Evolutionary conservation across 2,113 vertebrate genomes (phyloP).

Genomic region (Crypturellus undulatus): DNA sequence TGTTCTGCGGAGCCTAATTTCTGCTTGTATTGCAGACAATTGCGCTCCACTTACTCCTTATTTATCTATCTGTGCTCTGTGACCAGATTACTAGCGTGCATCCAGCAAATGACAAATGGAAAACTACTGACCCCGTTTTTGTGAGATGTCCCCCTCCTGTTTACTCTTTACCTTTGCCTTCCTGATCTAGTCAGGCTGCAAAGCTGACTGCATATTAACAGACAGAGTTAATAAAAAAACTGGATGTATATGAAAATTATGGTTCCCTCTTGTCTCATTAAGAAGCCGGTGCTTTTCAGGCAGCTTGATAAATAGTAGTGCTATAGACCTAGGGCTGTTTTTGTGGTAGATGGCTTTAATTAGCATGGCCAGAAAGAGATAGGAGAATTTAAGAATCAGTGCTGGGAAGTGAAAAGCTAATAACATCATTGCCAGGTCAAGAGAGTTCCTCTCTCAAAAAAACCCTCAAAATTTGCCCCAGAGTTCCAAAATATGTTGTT

Average conservation of each 20-base stretch:
- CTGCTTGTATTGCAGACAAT: not conserved
- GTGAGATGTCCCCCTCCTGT: not conserved
- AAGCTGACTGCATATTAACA: not conserved
- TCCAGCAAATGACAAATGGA: not conserved
- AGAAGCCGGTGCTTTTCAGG: not conserved
- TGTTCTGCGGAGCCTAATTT: not conserved
- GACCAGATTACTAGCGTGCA: not conserved
- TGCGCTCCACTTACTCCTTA: not conserved
- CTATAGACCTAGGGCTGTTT: not conserved
- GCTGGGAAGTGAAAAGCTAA: not conserved
- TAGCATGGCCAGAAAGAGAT: not conserved
- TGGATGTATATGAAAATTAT: not conserved
- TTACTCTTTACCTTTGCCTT: not conserved
- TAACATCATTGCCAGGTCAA: not conserved
- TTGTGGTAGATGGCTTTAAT: slow-evolving; percentile 36
- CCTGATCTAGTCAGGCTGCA: not conserved
- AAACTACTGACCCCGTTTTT: not conserved
- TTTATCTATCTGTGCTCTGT: not conserved
- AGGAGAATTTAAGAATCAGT: slow-evolving; percentile 6
- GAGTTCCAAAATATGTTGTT: not conserved
- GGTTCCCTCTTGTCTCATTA: not conserved
- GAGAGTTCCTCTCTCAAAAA: slow-evolving; percentile 10
- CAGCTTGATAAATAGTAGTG: slow-evolving; percentile 17
- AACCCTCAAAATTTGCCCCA: not conserved
- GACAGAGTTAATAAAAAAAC: not conserved